These are phyloP conservation scores for Engystomops pustulosus DNA, from an alignment of 2,113 vertebrate genomes.

Conservation along the genomic window DNA sequence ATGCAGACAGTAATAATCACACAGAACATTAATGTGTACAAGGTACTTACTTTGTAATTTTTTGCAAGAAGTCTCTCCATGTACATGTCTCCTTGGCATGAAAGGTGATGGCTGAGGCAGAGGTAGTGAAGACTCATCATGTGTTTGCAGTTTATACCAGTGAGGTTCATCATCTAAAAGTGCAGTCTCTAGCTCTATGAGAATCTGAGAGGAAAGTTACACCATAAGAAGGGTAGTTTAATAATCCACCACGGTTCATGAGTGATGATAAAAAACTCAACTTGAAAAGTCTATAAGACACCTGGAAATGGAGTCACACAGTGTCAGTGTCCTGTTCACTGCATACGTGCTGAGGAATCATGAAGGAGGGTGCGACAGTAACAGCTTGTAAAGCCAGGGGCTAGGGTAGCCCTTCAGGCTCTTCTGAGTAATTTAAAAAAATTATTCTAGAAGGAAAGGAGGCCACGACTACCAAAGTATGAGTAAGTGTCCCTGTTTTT, in stretches of 20 bases:
- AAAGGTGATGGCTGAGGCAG: slow-evolving; percentile 97
- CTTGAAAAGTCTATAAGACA: neutral
- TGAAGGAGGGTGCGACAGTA: no score
- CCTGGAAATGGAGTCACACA: neutral
- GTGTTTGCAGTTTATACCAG: slow-evolving; percentile 97
- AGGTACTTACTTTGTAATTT: slow-evolving; percentile 94
- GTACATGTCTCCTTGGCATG: slow-evolving; percentile 90
- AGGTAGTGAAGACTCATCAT: slow-evolving; percentile 95
- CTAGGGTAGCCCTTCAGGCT: no score
- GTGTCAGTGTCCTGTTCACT: no score
- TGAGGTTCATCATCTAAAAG: slow-evolving; percentile 94
- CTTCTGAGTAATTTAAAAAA: no score
- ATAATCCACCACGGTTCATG: neutral
- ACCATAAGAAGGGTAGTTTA: neutral
- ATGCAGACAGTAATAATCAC: slow-evolving; percentile 8
- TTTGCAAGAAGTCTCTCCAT: slow-evolving; percentile 92
- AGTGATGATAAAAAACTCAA: neutral
- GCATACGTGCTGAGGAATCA: no score
- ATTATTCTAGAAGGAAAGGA: no score
- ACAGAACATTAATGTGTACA: neutral
- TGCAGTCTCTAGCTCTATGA: slow-evolving; percentile 96
- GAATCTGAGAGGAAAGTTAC: slow-evolving; percentile 79
- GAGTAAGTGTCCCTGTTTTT: no score
- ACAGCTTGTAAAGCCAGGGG: no score
- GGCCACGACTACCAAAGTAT: no score